phyloP scores from a whole-genome alignment of 2,888 invertebrate genomes.

The Drosophila stalkeri region DNA sequence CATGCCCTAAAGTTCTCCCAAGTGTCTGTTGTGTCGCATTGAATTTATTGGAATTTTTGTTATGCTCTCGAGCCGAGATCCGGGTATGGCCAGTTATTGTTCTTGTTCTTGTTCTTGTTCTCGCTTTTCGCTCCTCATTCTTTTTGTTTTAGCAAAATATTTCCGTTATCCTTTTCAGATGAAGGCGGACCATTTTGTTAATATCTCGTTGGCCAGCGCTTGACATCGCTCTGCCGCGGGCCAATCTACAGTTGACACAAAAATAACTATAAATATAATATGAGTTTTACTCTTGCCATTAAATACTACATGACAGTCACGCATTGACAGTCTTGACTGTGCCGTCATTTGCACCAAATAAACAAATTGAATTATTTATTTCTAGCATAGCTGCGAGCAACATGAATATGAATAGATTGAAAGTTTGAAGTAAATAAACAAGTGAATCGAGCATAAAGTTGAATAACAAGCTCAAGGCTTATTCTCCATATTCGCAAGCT shows the following conservation, averaged over 20 bases:
- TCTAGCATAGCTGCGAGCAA: background rate
- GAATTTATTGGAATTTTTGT: constrained; percentile 81
- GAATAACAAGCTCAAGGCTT: background rate
- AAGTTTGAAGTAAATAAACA: constrained; percentile 2
- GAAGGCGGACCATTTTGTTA: constrained; percentile 67
- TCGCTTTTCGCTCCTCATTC: background rate
- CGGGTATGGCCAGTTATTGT: constrained; percentile 48
- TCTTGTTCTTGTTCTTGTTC: constrained; percentile 11
- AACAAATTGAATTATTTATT: constrained; percentile 68
- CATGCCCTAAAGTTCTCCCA: constrained; percentile 79
- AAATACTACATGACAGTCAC: constrained; percentile 6
- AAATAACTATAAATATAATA: constrained; percentile 66
- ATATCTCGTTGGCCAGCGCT: constrained; percentile 63
- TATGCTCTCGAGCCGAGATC: constrained; percentile 57
- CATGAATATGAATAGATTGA: background rate
- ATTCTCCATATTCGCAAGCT: background rate
- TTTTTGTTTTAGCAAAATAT: constrained; percentile 41
- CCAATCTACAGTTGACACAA: constrained; percentile 46
- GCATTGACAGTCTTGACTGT: constrained; percentile 15
- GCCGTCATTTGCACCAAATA: constrained; percentile 66
- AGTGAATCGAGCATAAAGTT: background rate
- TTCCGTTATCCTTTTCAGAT: constrained; percentile 57
- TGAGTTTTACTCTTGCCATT: constrained; percentile 62
- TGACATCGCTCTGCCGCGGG: constrained; percentile 72
- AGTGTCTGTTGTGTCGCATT: constrained; percentile 80